Evolutionary conservation across 2,113 vertebrate species (phyloP).

Genomic region (Xenotilapia flavipinnis): DNA sequence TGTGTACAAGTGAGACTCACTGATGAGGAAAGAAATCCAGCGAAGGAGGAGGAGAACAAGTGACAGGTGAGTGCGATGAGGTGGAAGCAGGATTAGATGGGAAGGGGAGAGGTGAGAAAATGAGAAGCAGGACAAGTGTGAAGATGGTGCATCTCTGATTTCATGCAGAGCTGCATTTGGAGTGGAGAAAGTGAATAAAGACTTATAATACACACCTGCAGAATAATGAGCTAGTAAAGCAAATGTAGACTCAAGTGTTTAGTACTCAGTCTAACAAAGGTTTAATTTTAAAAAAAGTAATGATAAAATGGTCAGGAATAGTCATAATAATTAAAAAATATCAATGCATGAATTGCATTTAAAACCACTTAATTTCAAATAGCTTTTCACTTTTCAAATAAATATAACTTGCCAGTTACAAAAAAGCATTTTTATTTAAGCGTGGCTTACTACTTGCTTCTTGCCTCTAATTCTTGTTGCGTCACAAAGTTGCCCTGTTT

Average conservation of each 20-base stretch:
- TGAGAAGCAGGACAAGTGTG: background rate
- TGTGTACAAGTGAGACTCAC: background rate
- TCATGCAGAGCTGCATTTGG: background rate
- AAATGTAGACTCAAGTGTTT: background rate
- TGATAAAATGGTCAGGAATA: background rate
- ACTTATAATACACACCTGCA: background rate
- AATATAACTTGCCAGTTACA: background rate
- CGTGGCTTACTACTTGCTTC: no score
- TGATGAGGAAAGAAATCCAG: background rate
- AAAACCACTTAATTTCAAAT: background rate
- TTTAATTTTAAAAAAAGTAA: rapidly evolving
- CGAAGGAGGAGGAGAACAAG: background rate
- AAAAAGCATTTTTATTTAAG: background rate
- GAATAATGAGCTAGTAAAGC: background rate
- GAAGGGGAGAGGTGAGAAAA: background rate
- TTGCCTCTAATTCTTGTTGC: background rate
- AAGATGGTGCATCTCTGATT: background rate
- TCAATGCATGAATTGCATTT: background rate
- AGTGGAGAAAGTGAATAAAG: background rate
- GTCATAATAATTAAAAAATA: background rate
- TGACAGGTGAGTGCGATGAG: background rate
- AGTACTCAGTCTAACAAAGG: background rate
- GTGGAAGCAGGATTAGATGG: background rate
- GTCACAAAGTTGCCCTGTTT: background rate
- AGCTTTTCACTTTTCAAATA: background rate